Evolutionary conservation across 1,140 invertebrate genomes (phyloP).

Genomic region (Calephelis nemesis): DNA sequence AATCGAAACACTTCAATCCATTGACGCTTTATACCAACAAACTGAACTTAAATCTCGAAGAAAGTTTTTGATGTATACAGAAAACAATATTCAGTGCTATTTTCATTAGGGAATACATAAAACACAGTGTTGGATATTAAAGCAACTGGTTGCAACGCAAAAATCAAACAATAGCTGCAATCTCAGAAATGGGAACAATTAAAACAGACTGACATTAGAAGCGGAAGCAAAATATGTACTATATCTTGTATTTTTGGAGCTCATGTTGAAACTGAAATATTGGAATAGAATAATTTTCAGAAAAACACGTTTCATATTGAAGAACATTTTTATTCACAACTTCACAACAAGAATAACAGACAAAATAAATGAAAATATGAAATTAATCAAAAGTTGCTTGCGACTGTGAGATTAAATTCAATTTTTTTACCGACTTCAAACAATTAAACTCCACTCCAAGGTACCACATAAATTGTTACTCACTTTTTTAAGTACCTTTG

Average conservation of each 20-base stretch:
- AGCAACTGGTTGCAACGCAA: not conserved
- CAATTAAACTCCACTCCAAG: too few relatives aligned
- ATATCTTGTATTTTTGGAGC: not conserved
- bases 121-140: conserved; percentile 1
- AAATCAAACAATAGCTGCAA: conserved; percentile 2
- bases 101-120: not conserved
- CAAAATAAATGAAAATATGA: too few relatives aligned
- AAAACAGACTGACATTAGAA: conserved; percentile 10
- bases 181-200: conserved; percentile 14
- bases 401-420: too few relatives aligned
- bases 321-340: not conserved
- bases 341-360: too few relatives aligned
- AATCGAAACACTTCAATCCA: not conserved
- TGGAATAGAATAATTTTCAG: not conserved
- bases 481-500: too few relatives aligned
- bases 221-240: not conserved
- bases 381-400: too few relatives aligned
- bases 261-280: not conserved
- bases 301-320: not conserved
- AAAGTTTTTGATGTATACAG: not conserved
- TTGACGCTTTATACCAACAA: not conserved
- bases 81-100: not conserved
- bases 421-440: too few relatives aligned
- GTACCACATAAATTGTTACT: too few relatives aligned
- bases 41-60: not conserved